Conservation (phyloP, 2,797 vertebrate species). For the Tapera naevia region DNA sequence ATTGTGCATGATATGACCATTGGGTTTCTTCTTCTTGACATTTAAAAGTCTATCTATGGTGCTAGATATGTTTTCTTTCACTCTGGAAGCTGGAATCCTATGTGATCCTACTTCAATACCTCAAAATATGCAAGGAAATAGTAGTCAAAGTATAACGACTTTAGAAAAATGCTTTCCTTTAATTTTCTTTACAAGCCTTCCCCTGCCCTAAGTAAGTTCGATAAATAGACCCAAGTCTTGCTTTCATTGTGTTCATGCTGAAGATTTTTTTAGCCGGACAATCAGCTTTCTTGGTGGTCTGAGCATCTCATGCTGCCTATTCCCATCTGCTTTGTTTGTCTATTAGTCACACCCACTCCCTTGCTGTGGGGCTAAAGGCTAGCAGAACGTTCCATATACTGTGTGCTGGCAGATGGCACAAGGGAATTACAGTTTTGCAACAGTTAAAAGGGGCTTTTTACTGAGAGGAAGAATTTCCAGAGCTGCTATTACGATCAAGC, state of each 20-base stretch:
- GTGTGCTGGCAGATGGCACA: neutral
- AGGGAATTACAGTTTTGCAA: neutral
- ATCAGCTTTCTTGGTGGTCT: neutral
- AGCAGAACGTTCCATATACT: neutral
- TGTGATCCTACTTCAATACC: neutral
- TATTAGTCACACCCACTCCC: neutral
- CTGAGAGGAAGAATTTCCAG: neutral
- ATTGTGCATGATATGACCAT: neutral
- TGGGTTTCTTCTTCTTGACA: neutral
- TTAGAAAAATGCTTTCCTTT: neutral
- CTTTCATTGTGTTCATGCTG: neutral
- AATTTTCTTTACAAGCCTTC: neutral
- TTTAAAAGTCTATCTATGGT: neutral
- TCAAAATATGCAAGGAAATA: neutral
- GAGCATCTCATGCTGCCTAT: neutral
- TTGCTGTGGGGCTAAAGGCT: neutral
- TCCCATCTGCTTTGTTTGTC: neutral
- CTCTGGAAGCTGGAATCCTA: neutral
- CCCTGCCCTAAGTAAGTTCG: neutral
- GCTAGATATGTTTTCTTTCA: neutral
- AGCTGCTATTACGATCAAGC: neutral
- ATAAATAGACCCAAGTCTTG: neutral
- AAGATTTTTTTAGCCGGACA: neutral
- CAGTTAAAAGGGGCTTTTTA: neutral
- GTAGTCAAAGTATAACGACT: neutral